A percentile compares a stretch with the other conserved stretches of the same genome.
Conservation (phyloP, 2,888 invertebrate genomes). For the Ptilodon capucinus region DNA sequence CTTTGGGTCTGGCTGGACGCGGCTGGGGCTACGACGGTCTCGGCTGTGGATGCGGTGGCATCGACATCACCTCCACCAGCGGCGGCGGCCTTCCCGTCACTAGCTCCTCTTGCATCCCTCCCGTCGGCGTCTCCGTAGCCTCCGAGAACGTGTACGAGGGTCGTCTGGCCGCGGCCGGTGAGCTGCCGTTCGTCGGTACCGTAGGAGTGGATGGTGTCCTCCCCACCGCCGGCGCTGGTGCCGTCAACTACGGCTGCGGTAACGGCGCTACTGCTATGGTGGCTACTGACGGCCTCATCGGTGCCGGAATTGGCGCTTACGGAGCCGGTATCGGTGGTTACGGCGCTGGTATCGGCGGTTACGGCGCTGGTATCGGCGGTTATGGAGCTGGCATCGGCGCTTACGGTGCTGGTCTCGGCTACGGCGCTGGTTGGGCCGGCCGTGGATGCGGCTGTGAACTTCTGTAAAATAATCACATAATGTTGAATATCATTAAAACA, state of each 20-base stretch:
- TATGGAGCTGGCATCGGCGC: neutral
- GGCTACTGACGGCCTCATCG: constrained; percentile 27
- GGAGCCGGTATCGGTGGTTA: constrained; percentile 15
- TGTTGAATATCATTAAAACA: too few relatives aligned
- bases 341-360: neutral
- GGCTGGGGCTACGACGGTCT: constrained; percentile 6
- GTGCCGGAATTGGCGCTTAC: constrained; percentile 15
- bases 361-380: neutral
- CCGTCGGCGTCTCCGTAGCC: constrained; percentile 47
- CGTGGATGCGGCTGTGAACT: neutral
- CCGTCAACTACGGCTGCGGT: constrained; percentile 48
- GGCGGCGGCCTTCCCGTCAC: constrained; percentile 48
- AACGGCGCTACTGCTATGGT: constrained; percentile 39
- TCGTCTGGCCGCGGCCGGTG: constrained; percentile 35
- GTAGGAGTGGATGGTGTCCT: constrained; percentile 44
- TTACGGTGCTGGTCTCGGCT: neutral
- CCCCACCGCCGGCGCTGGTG: constrained; percentile 46
- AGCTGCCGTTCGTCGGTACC: constrained; percentile 43
- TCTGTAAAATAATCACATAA: too few relatives aligned
- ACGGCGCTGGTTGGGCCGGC: neutral
- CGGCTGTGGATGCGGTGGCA: constrained; percentile 17
- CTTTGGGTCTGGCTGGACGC: constrained; percentile 3
- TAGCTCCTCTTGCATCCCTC: constrained; percentile 47
- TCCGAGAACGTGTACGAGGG: constrained; percentile 49
- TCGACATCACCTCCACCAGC: constrained; percentile 39